These are phyloP conservation scores for Todiramphus chloris DNA, from an alignment of 2,113 vertebrate genomes.

Conservation along the genomic window DNA sequence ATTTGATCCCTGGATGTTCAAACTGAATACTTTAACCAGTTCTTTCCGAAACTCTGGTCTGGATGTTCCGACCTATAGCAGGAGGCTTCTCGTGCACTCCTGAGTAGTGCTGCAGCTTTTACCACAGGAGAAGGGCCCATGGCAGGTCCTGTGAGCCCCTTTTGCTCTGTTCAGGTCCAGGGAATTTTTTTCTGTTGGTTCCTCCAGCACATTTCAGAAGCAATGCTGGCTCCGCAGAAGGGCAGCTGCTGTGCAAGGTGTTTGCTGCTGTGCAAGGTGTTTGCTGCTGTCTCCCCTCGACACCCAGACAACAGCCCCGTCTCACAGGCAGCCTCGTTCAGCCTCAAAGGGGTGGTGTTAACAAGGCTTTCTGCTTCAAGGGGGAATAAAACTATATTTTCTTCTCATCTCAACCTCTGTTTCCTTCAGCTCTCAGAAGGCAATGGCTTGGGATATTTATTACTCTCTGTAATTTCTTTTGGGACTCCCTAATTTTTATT, in stretches of 20 bases:
- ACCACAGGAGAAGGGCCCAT: fast-evolving
- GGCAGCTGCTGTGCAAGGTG: background rate
- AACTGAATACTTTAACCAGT: background rate
- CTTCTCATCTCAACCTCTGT: background rate
- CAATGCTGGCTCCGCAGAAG: background rate
- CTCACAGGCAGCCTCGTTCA: background rate
- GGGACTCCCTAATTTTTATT: slow-evolving; percentile 22
- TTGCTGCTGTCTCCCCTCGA: background rate
- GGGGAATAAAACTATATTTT: background rate
- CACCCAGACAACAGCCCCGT: background rate
- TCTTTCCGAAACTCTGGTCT: background rate
- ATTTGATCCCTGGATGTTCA: background rate
- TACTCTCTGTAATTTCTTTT: slow-evolving; percentile 13
- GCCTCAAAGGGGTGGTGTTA: background rate
- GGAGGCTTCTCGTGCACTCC: background rate
- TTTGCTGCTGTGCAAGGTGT: background rate
- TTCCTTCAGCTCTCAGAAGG: background rate
- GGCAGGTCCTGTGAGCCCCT: background rate
- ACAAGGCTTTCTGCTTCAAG: background rate
- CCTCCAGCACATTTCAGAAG: background rate
- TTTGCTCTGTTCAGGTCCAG: background rate
- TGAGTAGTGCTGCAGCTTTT: fast-evolving
- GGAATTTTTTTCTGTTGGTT: background rate
- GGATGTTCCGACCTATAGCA: background rate
- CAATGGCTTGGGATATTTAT: background rate